Percentiles rank a stretch among this genome's conserved stretches.
Evolutionary conservation across 2,888 invertebrate genomes (phyloP).

Genomic region (Drosophila aldrichi): DNA sequence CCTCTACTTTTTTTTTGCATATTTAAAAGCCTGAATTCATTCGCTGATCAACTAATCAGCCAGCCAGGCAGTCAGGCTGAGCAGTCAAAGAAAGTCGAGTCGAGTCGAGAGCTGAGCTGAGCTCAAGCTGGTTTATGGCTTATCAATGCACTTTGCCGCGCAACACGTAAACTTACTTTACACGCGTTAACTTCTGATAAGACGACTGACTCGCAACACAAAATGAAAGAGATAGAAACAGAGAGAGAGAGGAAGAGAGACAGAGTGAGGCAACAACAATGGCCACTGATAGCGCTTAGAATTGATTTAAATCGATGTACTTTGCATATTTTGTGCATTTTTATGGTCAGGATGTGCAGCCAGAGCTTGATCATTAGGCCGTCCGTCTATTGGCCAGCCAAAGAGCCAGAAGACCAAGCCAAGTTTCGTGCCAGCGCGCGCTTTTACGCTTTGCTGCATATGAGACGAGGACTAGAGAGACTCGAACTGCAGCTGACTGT

Average conservation of each 20-base stretch:
- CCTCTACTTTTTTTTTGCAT: conserved; percentile 56
- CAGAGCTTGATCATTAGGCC: conserved; percentile 71
- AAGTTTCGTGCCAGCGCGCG: conserved; percentile 57
- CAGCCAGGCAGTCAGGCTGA: conserved; percentile 27
- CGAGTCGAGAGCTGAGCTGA: conserved; percentile 20
- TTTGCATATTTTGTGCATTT: conserved; percentile 72
- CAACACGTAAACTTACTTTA: conserved; percentile 81
- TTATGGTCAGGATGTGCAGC: conserved; percentile 45
- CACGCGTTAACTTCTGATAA: conserved; percentile 72
- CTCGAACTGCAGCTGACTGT: not conserved
- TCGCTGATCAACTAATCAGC: conserved; percentile 74
- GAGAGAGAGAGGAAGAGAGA: not conserved
- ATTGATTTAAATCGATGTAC: conserved; percentile 77
- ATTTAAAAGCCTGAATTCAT: conserved; percentile 70
- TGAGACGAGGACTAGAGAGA: conserved; percentile 8
- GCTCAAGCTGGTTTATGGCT: conserved; percentile 31
- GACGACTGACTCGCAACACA: conserved; percentile 23
- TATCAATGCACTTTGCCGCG: conserved; percentile 78
- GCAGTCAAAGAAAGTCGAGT: conserved; percentile 62
- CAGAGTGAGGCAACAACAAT: conserved; percentile 21
- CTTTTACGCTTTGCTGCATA: conserved; percentile 68
- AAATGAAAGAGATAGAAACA: not conserved
- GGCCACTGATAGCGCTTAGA: conserved; percentile 51
- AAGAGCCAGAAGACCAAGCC: conserved; percentile 13
- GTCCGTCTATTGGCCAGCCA: conserved; percentile 55